These are phyloP conservation scores for Nezara viridula DNA, from an alignment of 2,888 invertebrate genomes.

Conservation along the genomic window DNA sequence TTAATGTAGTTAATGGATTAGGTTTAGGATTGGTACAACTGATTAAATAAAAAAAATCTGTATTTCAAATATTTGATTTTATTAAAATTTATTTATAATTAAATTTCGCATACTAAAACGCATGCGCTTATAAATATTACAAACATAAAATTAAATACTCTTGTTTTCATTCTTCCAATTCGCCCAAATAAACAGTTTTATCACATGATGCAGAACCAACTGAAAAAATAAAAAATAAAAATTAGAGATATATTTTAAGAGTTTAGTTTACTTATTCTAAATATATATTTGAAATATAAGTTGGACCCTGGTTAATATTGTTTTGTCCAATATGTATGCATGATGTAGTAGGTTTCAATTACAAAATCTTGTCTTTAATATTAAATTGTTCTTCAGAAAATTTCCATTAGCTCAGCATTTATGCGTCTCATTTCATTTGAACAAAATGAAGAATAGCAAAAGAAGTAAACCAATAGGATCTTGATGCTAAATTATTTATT, in stretches of 20 bases:
- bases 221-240: conserved; percentile 69
- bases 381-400: too few species aligned
- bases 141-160: neutral
- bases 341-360: too few species aligned
- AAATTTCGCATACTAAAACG: neutral
- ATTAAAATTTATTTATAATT: conserved; percentile 34
- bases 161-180: conserved; percentile 77
- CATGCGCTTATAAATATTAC: neutral
- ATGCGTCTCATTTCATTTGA: too few species aligned
- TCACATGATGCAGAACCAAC: conserved; percentile 95
- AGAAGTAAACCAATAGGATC: too few species aligned
- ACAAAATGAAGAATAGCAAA: too few species aligned
- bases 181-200: conserved; percentile 94
- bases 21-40: neutral
- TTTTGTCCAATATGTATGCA: too few species aligned
- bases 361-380: too few species aligned
- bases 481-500: too few species aligned
- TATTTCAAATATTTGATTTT: neutral
- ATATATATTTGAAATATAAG: too few species aligned
- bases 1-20: neutral
- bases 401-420: too few species aligned
- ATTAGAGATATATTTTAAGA: neutral
- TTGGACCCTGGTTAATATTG: too few species aligned
- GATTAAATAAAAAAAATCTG: neutral
- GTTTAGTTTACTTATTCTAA: neutral